A percentile compares a stretch with the other conserved stretches of the same genome.
Conservation (phyloP, 2,113 vertebrate species). For the Anser brachyrhynchus region DNA sequence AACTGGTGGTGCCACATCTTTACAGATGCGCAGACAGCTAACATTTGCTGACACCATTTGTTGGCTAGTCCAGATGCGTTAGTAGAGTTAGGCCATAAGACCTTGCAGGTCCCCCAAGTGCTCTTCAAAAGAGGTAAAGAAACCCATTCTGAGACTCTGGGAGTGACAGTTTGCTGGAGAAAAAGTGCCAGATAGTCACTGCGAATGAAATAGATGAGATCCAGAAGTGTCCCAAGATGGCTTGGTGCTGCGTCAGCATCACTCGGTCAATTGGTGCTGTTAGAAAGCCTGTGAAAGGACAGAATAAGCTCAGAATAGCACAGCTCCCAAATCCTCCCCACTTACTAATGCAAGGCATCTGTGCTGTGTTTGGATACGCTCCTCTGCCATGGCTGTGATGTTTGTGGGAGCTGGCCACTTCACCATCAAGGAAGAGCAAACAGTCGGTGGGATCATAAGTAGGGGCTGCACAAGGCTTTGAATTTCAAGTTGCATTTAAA, state of each 20-base stretch:
- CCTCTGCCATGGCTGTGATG: neutral
- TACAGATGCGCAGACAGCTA: neutral
- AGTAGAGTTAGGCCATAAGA: neutral
- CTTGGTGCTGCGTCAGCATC: neutral
- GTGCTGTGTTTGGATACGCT: neutral
- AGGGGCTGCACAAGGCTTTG: neutral
- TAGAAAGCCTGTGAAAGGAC: neutral
- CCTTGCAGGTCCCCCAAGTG: neutral
- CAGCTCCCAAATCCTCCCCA: neutral
- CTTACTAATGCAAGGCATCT: neutral
- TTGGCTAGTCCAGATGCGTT: neutral
- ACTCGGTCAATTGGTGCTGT: neutral
- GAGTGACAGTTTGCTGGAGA: neutral
- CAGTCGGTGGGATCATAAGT: fast-evolving
- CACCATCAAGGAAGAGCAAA: neutral
- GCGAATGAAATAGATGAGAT: neutral
- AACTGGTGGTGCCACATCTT: neutral
- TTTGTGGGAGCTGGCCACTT: neutral
- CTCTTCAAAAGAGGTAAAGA: neutral
- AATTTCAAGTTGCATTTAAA: neutral
- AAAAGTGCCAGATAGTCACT: neutral
- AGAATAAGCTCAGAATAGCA: neutral
- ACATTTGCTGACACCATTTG: neutral
- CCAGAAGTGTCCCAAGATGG: fast-evolving
- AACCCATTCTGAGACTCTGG: neutral